Percentiles rank a stretch among this genome's conserved stretches.
Conservation (phyloP, 1,140 invertebrate genomes). For the Atta colombica region DNA sequence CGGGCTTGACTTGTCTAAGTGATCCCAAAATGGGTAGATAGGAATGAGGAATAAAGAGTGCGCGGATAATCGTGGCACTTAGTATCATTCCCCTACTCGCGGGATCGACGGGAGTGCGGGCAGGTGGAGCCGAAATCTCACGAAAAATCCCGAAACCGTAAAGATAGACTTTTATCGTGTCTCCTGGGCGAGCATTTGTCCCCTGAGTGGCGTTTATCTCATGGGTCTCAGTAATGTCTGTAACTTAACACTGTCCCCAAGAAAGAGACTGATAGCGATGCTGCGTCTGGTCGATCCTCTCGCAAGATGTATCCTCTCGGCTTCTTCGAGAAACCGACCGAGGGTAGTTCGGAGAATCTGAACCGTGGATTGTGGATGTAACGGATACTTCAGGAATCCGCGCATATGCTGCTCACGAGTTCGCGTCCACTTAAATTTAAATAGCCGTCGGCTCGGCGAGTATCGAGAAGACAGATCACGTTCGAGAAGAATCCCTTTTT, state of each 20-base stretch:
- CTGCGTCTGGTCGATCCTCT: not conserved
- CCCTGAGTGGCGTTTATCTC: conserved; percentile 79
- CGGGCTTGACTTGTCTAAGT: conserved; percentile 23
- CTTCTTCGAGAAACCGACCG: not conserved
- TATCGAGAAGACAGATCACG: conserved; percentile 74
- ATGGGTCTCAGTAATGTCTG: conserved; percentile 73
- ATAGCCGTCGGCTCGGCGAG: conserved; percentile 50
- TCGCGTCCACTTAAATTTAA: conserved; percentile 71
- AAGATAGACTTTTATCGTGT: conserved; percentile 75
- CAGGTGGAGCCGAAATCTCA: conserved; percentile 68
- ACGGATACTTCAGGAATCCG: conserved; percentile 65
- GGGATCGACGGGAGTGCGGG: conserved; percentile 57
- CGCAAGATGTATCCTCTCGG: not conserved
- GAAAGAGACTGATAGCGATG: conserved; percentile 76
- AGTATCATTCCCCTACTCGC: conserved; percentile 62
- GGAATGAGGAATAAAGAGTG: conserved; percentile 53
- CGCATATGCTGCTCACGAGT: conserved; percentile 74
- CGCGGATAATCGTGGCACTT: conserved; percentile 70
- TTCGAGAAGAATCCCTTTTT: conserved; percentile 61
- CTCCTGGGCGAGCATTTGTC: conserved; percentile 78
- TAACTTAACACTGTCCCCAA: conserved; percentile 79
- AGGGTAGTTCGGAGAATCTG: conserved; percentile 30
- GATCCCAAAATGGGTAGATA: conserved; percentile 50
- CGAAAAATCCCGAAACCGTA: conserved; percentile 35
- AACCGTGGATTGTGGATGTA: conserved; percentile 58